These are phyloP conservation scores for Amphipyra berbera DNA, from an alignment of 2,888 invertebrate genomes.

Conservation along the genomic window DNA sequence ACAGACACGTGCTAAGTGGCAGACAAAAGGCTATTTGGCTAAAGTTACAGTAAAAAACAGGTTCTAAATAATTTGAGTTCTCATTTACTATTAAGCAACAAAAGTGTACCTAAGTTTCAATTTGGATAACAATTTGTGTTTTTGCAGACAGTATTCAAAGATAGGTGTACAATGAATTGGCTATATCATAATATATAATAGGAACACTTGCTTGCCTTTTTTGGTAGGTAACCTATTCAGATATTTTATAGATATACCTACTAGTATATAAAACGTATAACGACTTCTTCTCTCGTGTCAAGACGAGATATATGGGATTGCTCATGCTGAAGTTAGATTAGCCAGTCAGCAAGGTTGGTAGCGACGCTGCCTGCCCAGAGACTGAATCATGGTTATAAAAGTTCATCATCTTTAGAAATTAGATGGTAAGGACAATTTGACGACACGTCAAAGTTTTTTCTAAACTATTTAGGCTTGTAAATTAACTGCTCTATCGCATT, in stretches of 20 bases:
- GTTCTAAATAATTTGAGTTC: slow-evolving; percentile 22
- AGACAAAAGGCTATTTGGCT: slow-evolving; percentile 38
- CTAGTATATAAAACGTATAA: too few species aligned
- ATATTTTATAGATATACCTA: slow-evolving; percentile 10
- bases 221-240: not conserved
- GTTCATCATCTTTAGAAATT: too few species aligned
- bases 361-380: too few species aligned
- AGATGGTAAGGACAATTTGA: too few species aligned
- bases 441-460: too few species aligned
- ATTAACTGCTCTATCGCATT: too few species aligned
- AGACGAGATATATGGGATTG: too few species aligned
- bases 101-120: slow-evolving; percentile 48
- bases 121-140: slow-evolving; percentile 37
- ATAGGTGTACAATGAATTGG: slow-evolving; percentile 29
- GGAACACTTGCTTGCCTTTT: slow-evolving; percentile 18
- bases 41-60: slow-evolving; percentile 31
- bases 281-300: too few species aligned
- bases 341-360: too few species aligned
- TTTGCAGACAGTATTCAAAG: slow-evolving; percentile 31
- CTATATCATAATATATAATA: slow-evolving; percentile 33
- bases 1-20: slow-evolving; percentile 35
- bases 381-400: too few species aligned
- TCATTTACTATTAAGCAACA: slow-evolving; percentile 36
- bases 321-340: too few species aligned
- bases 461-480: too few species aligned